These are phyloP conservation scores for Labroides dimidiatus DNA, from an alignment of 2,797 vertebrate genomes.

Conservation along the genomic window DNA sequence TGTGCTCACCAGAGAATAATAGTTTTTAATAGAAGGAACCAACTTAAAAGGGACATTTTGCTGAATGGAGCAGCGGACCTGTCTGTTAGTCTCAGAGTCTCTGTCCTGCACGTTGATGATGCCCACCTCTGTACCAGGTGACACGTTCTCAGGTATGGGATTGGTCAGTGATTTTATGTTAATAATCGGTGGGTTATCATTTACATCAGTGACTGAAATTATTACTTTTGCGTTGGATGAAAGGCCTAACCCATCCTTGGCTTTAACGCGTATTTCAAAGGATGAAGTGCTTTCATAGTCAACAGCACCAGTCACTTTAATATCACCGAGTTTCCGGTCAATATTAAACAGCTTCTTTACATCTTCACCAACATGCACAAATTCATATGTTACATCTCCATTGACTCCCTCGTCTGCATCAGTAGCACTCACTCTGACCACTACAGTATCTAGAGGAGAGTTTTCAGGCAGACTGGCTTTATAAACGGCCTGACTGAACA, in stretches of 20 bases:
- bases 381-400: slow-evolving; percentile 73
- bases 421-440: slow-evolving; percentile 63
- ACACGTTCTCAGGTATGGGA: slow-evolving; percentile 54
- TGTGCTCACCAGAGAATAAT: slow-evolving; percentile 81
- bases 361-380: slow-evolving; percentile 63
- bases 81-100: slow-evolving; percentile 2
- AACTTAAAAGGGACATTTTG: slow-evolving; percentile 80
- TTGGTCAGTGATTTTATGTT: slow-evolving; percentile 55
- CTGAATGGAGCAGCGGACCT: slow-evolving; percentile 21
- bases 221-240: slow-evolving; percentile 56
- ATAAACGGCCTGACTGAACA: slow-evolving; percentile 39
- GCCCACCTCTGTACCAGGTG: slow-evolving; percentile 59
- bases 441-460: slow-evolving; percentile 47
- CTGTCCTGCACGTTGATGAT: slow-evolving; percentile 19
- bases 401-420: slow-evolving; percentile 74
- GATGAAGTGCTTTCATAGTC: slow-evolving; percentile 72
- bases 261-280: slow-evolving; percentile 74
- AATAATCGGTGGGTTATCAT: slow-evolving; percentile 70
- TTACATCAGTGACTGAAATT: slow-evolving; percentile 63
- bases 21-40: slow-evolving; percentile 82
- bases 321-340: slow-evolving; percentile 46
- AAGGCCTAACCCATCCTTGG: slow-evolving; percentile 61
- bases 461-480: slow-evolving; percentile 72
- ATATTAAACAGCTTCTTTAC: slow-evolving; percentile 54
- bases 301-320: slow-evolving; percentile 56